A percentile compares a stretch with the other conserved stretches of the same genome.
Evolutionary conservation across 2,113 vertebrate species (phyloP).

Genomic region (Struthidea cinerea): DNA sequence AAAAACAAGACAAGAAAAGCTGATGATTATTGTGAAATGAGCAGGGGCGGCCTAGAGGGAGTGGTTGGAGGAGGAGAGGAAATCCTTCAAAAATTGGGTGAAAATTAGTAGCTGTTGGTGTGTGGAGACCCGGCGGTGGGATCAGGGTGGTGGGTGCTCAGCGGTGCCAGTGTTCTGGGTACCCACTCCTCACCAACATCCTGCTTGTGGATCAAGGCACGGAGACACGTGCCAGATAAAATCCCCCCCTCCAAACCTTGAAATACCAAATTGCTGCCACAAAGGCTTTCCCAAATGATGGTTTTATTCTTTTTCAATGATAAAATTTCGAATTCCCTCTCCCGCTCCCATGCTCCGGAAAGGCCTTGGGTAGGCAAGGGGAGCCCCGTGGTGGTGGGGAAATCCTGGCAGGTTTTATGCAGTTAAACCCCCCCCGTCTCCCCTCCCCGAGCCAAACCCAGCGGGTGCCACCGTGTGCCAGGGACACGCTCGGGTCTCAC

Average conservation of each 20-base stretch:
- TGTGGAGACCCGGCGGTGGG: not conserved
- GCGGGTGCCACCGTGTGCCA: fast-evolving
- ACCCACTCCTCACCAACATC: not conserved
- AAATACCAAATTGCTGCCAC: not conserved
- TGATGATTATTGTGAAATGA: not conserved
- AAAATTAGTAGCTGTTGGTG: fast-evolving
- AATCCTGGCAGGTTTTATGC: not conserved
- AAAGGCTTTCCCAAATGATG: not conserved
- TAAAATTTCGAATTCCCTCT: not conserved
- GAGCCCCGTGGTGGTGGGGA: not conserved
- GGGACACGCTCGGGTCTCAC: not conserved
- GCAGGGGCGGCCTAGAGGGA: fast-evolving
- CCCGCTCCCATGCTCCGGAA: fast-evolving
- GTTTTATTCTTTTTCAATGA: not conserved
- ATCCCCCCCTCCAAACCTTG: not conserved
- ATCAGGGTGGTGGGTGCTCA: not conserved
- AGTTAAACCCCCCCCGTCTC: fast-evolving
- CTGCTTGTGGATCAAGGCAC: not conserved
- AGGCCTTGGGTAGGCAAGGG: too few species aligned
- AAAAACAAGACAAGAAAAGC: not conserved
- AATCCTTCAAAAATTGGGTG: not conserved
- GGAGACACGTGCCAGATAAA: fast-evolving
- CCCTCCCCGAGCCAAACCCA: not conserved
- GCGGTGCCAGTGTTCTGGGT: not conserved
- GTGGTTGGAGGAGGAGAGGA: not conserved